A percentile compares a stretch with the other conserved stretches of the same genome.
phyloP scores from a whole-genome alignment of 2,113 vertebrate genomes.

The Astatotilapia flaviijosephi region DNA sequence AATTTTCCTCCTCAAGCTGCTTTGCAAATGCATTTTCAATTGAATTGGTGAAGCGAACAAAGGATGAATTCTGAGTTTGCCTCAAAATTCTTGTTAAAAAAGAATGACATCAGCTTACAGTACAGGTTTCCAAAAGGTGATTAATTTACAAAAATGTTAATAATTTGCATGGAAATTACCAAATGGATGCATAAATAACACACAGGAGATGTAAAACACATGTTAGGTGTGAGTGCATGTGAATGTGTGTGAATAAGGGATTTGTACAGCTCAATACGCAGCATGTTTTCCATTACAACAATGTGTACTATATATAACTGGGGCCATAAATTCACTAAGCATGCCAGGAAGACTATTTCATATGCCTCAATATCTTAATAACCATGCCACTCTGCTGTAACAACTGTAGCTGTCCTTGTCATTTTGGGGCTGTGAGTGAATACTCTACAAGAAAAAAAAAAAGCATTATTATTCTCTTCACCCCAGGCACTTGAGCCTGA shows the following conservation, averaged over 20 bases:
- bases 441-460: neutral
- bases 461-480: slow-evolving; percentile 32
- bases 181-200: neutral
- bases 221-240: neutral
- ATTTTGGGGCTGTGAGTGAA: slow-evolving; percentile 24
- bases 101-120: neutral
- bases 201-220: neutral
- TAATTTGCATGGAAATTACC: neutral
- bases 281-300: neutral
- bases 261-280: neutral
- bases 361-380: slow-evolving; percentile 5
- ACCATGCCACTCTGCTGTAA: slow-evolving; percentile 34
- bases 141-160: neutral
- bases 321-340: slow-evolving; percentile 27
- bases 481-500: neutral
- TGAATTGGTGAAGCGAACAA: slow-evolving; percentile 23
- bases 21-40: slow-evolving; percentile 44
- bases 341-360: slow-evolving; percentile 19
- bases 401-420: slow-evolving; percentile 19
- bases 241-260: neutral
- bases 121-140: neutral
- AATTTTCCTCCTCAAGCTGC: slow-evolving; percentile 43
- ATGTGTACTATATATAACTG: neutral
- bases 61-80: slow-evolving; percentile 14
- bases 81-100: neutral